These are phyloP conservation scores for Hylomyscus alleni DNA, from an alignment of 2,797 vertebrate species.

Conservation along the genomic window DNA sequence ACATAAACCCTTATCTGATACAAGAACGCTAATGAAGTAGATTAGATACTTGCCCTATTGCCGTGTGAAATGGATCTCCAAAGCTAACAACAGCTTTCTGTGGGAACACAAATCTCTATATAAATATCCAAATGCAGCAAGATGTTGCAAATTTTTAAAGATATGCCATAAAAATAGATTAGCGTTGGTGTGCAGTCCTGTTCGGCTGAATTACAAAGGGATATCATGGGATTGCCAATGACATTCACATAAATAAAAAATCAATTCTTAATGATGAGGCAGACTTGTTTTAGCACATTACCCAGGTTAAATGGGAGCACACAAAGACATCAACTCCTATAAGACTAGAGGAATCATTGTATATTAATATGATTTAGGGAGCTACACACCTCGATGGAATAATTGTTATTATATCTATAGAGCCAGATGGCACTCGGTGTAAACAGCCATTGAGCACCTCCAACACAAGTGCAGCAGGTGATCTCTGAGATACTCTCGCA, in stretches of 20 bases:
- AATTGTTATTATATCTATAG: constrained; percentile 91
- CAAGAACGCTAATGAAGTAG: constrained; percentile 89
- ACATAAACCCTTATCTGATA: constrained; percentile 87
- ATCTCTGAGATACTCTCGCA: constrained; percentile 85
- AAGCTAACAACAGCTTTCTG: constrained; percentile 84
- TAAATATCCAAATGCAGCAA: constrained; percentile 89
- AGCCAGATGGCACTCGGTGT: constrained; percentile 91
- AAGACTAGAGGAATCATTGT: constrained; percentile 85
- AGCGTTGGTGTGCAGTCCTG: constrained; percentile 76
- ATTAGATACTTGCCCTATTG: constrained; percentile 77
- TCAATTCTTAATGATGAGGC: constrained; percentile 90
- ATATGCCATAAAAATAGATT: constrained; percentile 86
- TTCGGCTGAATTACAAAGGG: constrained; percentile 85
- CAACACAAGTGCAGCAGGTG: constrained; percentile 83
- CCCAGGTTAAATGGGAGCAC: constrained; percentile 90
- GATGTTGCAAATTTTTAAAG: constrained; percentile 88
- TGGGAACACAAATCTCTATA: constrained; percentile 87
- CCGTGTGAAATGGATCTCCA: constrained; percentile 83
- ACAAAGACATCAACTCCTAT: constrained; percentile 86
- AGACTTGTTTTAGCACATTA: constrained; percentile 87
- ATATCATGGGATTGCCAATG: constrained; percentile 87
- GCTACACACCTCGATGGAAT: constrained; percentile 87
- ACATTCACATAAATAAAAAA: constrained; percentile 91
- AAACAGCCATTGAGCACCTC: constrained; percentile 89
- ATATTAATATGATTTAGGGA: constrained; percentile 90